Evolutionary conservation across 2,113 vertebrate species (phyloP).

Genomic region (Emydocephalus ijimae): DNA sequence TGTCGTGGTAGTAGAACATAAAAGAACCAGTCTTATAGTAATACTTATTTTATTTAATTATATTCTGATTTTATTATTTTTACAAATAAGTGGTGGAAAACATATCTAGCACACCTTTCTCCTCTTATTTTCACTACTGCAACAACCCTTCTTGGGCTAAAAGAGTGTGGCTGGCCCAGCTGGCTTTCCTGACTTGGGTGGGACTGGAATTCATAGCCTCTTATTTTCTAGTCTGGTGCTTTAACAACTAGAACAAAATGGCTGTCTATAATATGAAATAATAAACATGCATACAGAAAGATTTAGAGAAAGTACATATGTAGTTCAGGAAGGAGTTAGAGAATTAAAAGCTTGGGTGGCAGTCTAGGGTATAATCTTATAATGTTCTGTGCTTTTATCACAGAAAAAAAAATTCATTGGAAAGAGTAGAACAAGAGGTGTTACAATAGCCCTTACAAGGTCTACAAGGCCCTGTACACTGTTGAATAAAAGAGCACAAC

Average conservation of each 20-base stretch:
- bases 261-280: background rate
- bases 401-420: background rate
- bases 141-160: background rate
- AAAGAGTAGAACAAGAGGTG: background rate
- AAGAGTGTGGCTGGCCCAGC: background rate
- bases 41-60: background rate
- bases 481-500: background rate
- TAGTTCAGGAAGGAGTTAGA: background rate
- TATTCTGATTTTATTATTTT: background rate
- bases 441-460: background rate
- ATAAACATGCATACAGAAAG: background rate
- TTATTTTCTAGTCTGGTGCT: no score
- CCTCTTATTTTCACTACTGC: background rate
- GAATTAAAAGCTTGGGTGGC: background rate
- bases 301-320: background rate
- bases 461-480: background rate
- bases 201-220: no score
- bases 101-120: background rate
- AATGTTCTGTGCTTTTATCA: background rate
- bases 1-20: background rate
- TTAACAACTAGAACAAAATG: background rate
- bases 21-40: background rate
- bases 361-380: background rate
- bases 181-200: background rate
- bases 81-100: background rate